Base-by-base conservation (phyloP, 1,140 invertebrate genomes). In the Drosophila persimilis region DNA sequence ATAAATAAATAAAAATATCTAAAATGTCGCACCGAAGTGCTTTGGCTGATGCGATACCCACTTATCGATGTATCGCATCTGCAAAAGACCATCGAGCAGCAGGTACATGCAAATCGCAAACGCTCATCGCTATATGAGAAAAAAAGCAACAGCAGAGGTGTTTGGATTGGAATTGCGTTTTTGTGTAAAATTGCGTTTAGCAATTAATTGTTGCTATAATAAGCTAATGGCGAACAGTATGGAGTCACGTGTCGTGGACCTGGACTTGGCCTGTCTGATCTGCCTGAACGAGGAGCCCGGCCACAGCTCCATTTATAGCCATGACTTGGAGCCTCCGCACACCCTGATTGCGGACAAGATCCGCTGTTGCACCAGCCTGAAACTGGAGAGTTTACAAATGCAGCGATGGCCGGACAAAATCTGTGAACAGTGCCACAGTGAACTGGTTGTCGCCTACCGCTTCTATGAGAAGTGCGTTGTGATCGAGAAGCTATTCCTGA, bases 241-340 rank as follows among this genome's bases (percentile, higher is more conserved):
- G 15, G 66, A 58, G 43, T 52, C 81, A 17, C 78, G 60, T 1
- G 67, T 88, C 39, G 54, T 88, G 90, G 93, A 94, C 90, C 93
- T 93, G 92, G 92, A 93, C 91, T 89, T 92, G 91, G 93, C 93
- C 48, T 94, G 93, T 74, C 86, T 93, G 48, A 91, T 94, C 66
- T 94, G 93, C 75, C 77, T 94, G 59, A 92, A 93, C 71, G 92
- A 91, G 50, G 93, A 93, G 46, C 59, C 72, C 6, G 66, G 74
- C 8, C 92, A 92, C 89, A 92, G 92, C 55, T 93, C 92, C n/a
- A 89, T 93, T 3, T 93, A 93, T 73, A 92, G 92, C 88, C 92
- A 92, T 80, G 93, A 93, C 64, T 52, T 69, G 48, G 79, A 88
- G 91, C 93, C 92, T 91, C 93, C 90, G 91, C 73, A 90, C 9